Percentiles rank a stretch among this genome's conserved stretches.
Evolutionary conservation across 2,888 invertebrate species (phyloP).

Genomic region (Bombylius discolor): DNA sequence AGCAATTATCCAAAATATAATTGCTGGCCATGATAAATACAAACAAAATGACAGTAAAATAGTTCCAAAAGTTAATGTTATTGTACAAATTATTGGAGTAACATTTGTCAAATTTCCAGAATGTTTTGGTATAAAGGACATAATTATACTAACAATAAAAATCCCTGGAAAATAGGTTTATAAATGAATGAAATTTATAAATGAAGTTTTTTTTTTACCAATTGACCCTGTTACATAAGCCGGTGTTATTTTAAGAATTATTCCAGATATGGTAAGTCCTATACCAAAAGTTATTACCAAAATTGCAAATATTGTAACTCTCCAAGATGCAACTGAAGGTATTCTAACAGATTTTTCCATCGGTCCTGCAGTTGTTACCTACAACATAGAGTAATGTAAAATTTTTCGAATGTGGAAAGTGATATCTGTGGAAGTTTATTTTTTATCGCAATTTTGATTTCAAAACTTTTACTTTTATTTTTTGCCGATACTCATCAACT

Average conservation of each 20-base stretch:
- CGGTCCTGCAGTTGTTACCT: slow-evolving; percentile 36
- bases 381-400: not conserved
- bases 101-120: slow-evolving; percentile 29
- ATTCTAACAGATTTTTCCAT: slow-evolving; percentile 32
- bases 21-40: slow-evolving; percentile 33
- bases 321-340: slow-evolving; percentile 34
- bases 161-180: slow-evolving; percentile 18
- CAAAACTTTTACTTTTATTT: slow-evolving; percentile 43
- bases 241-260: slow-evolving; percentile 25
- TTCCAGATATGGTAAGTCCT: slow-evolving; percentile 25
- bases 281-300: slow-evolving; percentile 26
- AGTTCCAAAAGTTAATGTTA: slow-evolving; percentile 24
- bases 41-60: slow-evolving; percentile 28
- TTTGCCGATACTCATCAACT: slow-evolving; percentile 62
- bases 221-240: slow-evolving; percentile 26
- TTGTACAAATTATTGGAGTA: slow-evolving; percentile 29
- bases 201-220: slow-evolving; percentile 15
- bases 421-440: not conserved
- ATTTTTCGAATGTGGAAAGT: not conserved
- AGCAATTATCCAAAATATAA: slow-evolving; percentile 29
- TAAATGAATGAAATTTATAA: not conserved
- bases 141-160: slow-evolving; percentile 29
- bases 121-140: slow-evolving; percentile 34
- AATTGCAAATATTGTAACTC: slow-evolving; percentile 30
- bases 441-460: too few species aligned